Base-by-base conservation (phyloP, 1,140 invertebrate species). In the Diorhabda sublineata region DNA sequence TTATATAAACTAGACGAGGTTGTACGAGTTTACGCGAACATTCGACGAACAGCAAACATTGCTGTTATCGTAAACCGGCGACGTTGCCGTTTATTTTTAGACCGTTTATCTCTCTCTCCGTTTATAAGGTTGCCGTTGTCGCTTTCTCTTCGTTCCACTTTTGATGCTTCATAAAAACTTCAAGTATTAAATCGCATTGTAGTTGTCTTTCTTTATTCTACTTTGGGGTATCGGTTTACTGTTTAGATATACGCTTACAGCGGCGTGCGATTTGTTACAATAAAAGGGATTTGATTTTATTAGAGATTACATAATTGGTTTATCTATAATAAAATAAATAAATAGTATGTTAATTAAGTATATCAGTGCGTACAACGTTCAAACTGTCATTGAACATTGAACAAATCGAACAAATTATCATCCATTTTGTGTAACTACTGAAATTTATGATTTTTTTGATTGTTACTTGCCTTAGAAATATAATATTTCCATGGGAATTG, bases 1-100 rank as follows among this genome's bases (percentile, higher is more conserved):
- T 70, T 69, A 73, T 67, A 70, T 73, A 69, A 70, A 73, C 69
- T 68, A 11, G 42, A 62, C 61, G 61, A 61, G 58, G 61, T n/a
- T 69, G 64, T 57, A 63, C 42, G 68, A 61, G 52, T 57, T 44
- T 58, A 64, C 41, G 59, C 63, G 45, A 61, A 57, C 45, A 52
- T 65, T 8, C 47, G 47, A 52, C n/a, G 47, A 52, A 52, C 47
- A n/a, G 47, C 47, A 68, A 58, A 64, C 61, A 45, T 43, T 60
- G 71, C 66, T 58, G 69, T 62, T 68, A 60, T 72, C 61, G 61
- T 66, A 72, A 69, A 62, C 65, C 42, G 11, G 60, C 71, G 59
- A 43, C 42, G 69, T 73, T 73, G 69, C 72, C 72, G 61, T 6
- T 43, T 71, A 41, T 64, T 64, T 6, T 1, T 4, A 7, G 7